These are phyloP conservation scores for Megalops cyprinoides DNA, from an alignment of 2,797 vertebrate genomes.

Conservation along the genomic window DNA sequence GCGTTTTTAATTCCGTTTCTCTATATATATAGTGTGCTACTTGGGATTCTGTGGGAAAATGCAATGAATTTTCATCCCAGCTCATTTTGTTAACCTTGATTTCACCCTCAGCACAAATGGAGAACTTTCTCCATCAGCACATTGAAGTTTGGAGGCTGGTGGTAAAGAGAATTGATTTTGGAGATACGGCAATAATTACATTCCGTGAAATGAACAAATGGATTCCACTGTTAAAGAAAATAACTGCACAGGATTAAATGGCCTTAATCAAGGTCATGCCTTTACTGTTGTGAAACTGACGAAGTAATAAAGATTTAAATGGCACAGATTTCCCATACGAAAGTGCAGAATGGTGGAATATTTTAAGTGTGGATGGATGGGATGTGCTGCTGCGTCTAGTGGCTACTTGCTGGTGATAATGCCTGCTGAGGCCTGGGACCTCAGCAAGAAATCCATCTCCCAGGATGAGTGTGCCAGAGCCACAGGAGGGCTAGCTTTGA, in stretches of 20 bases:
- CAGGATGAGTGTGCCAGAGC: constrained; percentile 26
- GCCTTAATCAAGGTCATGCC: constrained; percentile 57
- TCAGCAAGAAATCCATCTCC: constrained; percentile 24
- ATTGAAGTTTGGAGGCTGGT: constrained; percentile 37
- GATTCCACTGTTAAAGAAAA: constrained; percentile 50
- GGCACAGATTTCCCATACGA: constrained; percentile 53
- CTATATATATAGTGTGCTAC: no score
- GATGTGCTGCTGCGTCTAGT: no score
- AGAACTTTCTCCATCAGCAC: constrained; percentile 32
- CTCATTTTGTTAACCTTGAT: constrained; percentile 45
- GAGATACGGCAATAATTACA: constrained; percentile 61
- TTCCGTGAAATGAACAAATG: constrained; percentile 56
- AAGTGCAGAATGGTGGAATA: constrained; percentile 48
- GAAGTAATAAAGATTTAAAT: constrained; percentile 53
- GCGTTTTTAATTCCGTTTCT: no score
- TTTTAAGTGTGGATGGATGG: constrained; percentile 40
- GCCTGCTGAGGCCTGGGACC: constrained; percentile 22
- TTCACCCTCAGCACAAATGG: constrained; percentile 28
- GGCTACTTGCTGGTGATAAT: constrained; percentile 41
- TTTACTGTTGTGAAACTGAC: constrained; percentile 43
- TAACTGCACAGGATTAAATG: constrained; percentile 44
- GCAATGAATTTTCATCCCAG: neutral
- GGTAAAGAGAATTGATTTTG: constrained; percentile 61
- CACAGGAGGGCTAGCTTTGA: constrained; percentile 23
- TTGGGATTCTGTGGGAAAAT: neutral